phyloP scores from a whole-genome alignment of 2,797 vertebrate genomes.

The Pangasius macronema region DNA sequence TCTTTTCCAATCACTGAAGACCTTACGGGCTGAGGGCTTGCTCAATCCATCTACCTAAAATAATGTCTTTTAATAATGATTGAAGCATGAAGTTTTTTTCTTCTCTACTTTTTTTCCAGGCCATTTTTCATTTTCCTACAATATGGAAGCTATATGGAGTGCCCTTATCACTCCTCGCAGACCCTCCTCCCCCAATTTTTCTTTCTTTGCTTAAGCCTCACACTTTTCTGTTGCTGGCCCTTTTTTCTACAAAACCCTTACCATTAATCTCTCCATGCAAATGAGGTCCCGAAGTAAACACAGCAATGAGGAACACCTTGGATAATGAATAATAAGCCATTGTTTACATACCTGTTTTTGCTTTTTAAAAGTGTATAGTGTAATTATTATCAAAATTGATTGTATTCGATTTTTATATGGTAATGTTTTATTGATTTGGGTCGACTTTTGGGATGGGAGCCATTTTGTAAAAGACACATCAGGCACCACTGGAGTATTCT shows the following conservation, averaged over 20 bases:
- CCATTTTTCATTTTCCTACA: not conserved
- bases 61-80: conserved; percentile 20
- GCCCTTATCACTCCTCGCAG: not conserved
- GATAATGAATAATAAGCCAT: not conserved
- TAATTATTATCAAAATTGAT: not conserved
- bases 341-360: not conserved
- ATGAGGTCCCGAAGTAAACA: not conserved
- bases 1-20: conserved; percentile 25
- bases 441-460: not conserved
- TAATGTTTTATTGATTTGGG: not conserved
- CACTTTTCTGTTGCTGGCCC: not conserved
- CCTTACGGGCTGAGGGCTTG: conserved; percentile 4
- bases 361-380: not conserved
- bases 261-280: not conserved
- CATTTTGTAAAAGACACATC: conserved; percentile 6
- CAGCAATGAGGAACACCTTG: conserved; percentile 3
- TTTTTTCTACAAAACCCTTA: not conserved
- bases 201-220: not conserved
- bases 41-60: conserved; percentile 14
- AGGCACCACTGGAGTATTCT: conserved; percentile 9
- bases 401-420: not conserved
- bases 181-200: not conserved
- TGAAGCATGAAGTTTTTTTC: not conserved
- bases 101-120: not conserved
- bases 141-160: not conserved